Base-by-base conservation (phyloP, 2,113 vertebrate genomes). In the Hippocampus mohnikei region DNA sequence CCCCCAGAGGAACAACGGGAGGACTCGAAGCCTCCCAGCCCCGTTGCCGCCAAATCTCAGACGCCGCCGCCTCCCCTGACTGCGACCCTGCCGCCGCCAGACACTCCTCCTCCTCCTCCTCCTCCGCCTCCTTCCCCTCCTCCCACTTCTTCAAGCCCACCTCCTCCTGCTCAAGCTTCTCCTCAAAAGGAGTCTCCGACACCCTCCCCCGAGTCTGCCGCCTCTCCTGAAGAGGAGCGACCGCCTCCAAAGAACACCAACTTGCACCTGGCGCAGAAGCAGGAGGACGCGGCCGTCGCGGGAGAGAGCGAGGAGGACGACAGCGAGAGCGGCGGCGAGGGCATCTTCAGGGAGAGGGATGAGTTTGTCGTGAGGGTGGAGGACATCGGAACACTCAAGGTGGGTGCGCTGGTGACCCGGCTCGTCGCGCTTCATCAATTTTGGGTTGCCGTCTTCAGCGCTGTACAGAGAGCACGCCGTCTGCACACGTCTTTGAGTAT, bases 291-390 rank as follows among this genome's bases (percentile, higher is more conserved):
- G 0, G 95, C 95, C n/a, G 94, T 97, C 12, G 93, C 91, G 2
- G 95, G 95, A 3, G 95, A 97, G 88, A 96, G 95, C 0, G 95
- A 96, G 73, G 95, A 96, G 60, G 94, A 95, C 41, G 94, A 95
- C 1, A 94, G 92, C 0, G 95, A 96, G 87, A 97, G 95, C 1
- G 94, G 94, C 0, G 95, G 95, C 0, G 95, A 96, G 77, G 95
- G 95, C 13, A 96, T 96, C 85, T 97, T 96, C 86, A 91, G 95
- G 2, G 95, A 96, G 78, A 90, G 95, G 0, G 95, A 97, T 9
- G 95, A 97, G 84, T 97, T 97, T 65, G 95, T 96, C 71, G 95
- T 97, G 72, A 94, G 95, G 0, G 94, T 94, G 0, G 95, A 96
- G 55, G 95, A 96, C 88, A 95, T 96, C 66, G 91, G 91, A 18